Conservation (phyloP, 1,140 invertebrate genomes). For the Drosophila funebris region DNA sequence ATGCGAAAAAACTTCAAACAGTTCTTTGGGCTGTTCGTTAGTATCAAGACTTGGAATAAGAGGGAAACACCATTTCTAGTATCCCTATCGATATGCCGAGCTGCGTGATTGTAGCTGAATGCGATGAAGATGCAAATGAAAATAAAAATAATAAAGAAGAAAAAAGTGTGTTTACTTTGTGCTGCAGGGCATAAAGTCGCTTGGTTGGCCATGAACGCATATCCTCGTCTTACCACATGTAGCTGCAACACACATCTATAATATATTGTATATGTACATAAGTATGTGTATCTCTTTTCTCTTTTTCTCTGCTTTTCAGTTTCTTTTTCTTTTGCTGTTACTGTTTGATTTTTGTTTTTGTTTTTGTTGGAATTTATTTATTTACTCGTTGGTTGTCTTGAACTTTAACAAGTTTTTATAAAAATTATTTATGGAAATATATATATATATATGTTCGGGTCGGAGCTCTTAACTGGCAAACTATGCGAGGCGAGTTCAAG, state of each 20-base stretch:
- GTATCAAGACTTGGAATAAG: too few species aligned
- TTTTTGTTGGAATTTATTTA: conserved; percentile 53
- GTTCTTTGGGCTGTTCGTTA: too few species aligned
- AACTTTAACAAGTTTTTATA: conserved; percentile 74
- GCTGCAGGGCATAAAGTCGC: conserved; percentile 60
- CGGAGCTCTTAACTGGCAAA: not conserved
- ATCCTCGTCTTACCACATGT: conserved; percentile 20
- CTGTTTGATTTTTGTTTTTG: not conserved
- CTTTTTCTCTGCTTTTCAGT: not conserved
- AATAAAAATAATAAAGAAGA: not conserved
- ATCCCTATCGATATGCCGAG: conserved; percentile 10
- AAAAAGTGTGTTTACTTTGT: conserved; percentile 59
- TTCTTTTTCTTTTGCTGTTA: not conserved
- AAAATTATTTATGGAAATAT: conserved; percentile 64
- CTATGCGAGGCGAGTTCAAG: not conserved
- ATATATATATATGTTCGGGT: not conserved
- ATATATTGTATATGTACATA: too few species aligned
- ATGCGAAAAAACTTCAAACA: too few species aligned
- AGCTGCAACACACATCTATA: conserved; percentile 19
- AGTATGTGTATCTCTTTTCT: conserved; percentile 5
- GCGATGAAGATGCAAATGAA: conserved; percentile 20
- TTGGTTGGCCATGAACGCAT: conserved; percentile 24
- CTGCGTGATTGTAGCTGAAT: conserved; percentile 6
- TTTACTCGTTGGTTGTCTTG: conserved; percentile 58
- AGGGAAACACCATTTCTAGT: too few species aligned